These are phyloP conservation scores for Cercocebus atys DNA, from an alignment of 2,113 vertebrate species.

Conservation along the genomic window DNA sequence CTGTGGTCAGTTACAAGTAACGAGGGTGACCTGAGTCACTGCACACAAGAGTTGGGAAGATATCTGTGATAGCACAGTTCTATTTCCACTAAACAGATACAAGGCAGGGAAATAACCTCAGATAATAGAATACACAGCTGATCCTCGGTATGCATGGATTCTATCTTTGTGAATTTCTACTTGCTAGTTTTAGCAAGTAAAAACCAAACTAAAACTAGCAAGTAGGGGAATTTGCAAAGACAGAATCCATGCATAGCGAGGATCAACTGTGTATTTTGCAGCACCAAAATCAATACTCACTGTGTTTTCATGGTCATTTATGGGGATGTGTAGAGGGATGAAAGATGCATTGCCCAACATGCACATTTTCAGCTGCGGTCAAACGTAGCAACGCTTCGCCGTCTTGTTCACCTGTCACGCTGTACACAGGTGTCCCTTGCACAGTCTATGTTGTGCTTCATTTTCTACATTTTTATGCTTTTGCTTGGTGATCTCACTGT, in stretches of 20 bases:
- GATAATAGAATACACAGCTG: not conserved
- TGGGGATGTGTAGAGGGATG: not conserved
- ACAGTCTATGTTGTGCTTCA: accelerated
- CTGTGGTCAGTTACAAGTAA: not conserved
- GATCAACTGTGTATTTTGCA: not conserved
- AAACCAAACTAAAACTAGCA: not conserved
- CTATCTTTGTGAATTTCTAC: not conserved
- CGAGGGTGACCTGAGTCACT: not conserved
- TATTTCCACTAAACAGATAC: not conserved
- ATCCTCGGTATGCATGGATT: not conserved
- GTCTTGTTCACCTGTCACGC: not conserved
- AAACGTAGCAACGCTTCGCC: not conserved
- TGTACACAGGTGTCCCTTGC: not conserved
- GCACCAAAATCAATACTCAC: not conserved
- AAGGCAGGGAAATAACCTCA: not conserved
- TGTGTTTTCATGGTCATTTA: not conserved
- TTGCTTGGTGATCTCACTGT: not conserved
- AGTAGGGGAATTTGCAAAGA: not conserved
- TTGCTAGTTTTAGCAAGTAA: not conserved
- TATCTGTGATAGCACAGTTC: not conserved
- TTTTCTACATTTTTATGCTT: not conserved
- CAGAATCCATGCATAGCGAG: not conserved
- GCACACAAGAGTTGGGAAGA: not conserved
- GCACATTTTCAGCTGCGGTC: not conserved
- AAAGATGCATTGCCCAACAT: not conserved